A percentile compares a stretch with the other conserved stretches of the same genome.
Evolutionary conservation across 2,888 invertebrate species (phyloP).

Genomic region (Proisotoma minuta): DNA sequence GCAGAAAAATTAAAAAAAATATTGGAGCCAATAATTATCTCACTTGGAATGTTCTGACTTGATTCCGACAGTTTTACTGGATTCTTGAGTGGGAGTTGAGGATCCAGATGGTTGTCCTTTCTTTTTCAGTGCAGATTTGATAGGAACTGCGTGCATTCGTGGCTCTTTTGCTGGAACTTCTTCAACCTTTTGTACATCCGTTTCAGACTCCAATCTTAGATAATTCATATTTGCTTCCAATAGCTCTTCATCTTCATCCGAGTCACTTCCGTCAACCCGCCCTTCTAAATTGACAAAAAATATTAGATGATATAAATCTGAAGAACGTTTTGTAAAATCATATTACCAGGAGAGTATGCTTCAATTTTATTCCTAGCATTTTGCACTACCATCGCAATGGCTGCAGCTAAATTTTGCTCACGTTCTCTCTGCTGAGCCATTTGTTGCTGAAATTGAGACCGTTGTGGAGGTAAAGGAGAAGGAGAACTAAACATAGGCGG

Average conservation of each 20-base stretch:
- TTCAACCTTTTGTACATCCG: constrained; percentile 76
- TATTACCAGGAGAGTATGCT: constrained; percentile 31
- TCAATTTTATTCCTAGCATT: constrained; percentile 46
- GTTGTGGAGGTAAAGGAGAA: constrained; percentile 45
- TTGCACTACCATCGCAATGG: constrained; percentile 47
- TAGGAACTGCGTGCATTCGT: constrained; percentile 81
- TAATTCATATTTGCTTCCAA: constrained; percentile 45
- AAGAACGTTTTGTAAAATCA: constrained; percentile 14
- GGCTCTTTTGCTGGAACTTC: constrained; percentile 92
- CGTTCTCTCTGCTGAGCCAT: constrained; percentile 45
- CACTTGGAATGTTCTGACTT: constrained; percentile 69
- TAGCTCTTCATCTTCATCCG: constrained; percentile 56
- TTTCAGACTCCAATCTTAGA: constrained; percentile 34
- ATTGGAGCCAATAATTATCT: no score
- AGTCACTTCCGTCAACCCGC: constrained; percentile 56
- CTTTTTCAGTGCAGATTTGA: constrained; percentile 88
- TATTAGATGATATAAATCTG: not conserved
- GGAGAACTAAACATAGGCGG: constrained; percentile 90
- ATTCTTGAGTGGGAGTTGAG: constrained; percentile 67
- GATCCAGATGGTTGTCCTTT: constrained; percentile 61
- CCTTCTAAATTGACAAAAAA: constrained; percentile 52
- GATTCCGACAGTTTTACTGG: constrained; percentile 60
- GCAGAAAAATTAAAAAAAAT: no score
- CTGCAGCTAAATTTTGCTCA: constrained; percentile 47
- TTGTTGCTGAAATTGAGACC: constrained; percentile 57